These are phyloP conservation scores for Rhea americana DNA, from an alignment of 2,113 vertebrate species.

Conservation along the genomic window DNA sequence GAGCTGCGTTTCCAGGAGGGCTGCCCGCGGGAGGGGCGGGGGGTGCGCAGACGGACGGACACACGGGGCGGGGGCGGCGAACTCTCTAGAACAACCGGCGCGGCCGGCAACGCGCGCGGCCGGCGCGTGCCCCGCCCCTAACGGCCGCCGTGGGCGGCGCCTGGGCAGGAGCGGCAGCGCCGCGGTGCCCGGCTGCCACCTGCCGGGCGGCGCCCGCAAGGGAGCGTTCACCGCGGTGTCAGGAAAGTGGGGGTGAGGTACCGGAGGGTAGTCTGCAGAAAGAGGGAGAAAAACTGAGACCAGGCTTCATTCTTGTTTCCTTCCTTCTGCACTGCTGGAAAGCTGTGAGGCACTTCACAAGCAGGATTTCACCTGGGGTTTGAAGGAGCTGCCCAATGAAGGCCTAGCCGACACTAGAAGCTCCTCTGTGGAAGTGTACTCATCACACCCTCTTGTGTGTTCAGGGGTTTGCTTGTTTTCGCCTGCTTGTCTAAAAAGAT, in stretches of 20 bases:
- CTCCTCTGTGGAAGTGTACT: constrained; percentile 25
- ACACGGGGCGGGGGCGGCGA: no score
- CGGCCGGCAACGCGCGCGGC: no score
- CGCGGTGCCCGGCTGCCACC: constrained; percentile 73
- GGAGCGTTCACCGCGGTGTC: not conserved
- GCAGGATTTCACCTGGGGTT: constrained; percentile 51
- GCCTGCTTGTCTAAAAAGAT: not conserved
- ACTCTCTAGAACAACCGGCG: no score
- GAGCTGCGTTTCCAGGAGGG: constrained; percentile 28
- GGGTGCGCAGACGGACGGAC: no score
- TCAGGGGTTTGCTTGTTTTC: not conserved
- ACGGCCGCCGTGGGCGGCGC: no score
- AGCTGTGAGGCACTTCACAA: not conserved
- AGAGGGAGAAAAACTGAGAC: not conserved
- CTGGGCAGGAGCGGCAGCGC: not conserved
- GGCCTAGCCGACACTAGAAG: constrained; percentile 8
- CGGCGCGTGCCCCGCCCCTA: no score
- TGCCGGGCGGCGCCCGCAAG: constrained; percentile 47
- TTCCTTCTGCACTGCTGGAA: not conserved
- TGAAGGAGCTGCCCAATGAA: constrained; percentile 43
- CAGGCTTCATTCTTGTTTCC: not conserved
- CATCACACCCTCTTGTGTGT: constrained; percentile 2
- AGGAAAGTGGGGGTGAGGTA: not conserved
- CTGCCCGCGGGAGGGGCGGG: no score
- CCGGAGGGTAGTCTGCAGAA: not conserved